Evolutionary conservation across 2,113 vertebrate genomes (phyloP).

Genomic region (Scalopus aquaticus): DNA sequence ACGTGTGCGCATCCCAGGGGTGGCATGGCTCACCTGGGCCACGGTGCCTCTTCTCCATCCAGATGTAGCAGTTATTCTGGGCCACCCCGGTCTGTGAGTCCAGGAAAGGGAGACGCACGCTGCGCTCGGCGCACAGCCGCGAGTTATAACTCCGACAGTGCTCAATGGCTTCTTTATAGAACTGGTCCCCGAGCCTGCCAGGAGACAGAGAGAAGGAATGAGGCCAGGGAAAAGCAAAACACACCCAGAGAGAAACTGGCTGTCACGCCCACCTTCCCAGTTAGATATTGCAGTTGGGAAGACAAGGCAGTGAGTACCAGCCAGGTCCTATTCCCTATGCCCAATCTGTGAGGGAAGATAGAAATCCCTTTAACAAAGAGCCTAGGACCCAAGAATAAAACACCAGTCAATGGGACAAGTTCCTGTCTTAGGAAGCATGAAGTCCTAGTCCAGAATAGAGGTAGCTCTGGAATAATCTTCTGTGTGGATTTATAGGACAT

Average conservation of each 20-base stretch:
- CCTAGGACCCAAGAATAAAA: background rate
- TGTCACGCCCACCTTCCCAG: background rate
- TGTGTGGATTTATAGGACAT: background rate
- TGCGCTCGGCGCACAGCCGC: conserved; percentile 95
- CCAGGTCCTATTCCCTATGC: background rate
- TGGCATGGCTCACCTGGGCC: conserved; percentile 89
- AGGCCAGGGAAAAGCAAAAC: background rate
- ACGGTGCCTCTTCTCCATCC: conserved; percentile 98
- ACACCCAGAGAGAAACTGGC: background rate
- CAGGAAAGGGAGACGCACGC: conserved; percentile 96
- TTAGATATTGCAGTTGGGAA: background rate
- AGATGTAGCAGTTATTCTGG: conserved; percentile 99
- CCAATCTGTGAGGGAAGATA: background rate
- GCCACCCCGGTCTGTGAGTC: conserved; percentile 98
- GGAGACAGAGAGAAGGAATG: background rate
- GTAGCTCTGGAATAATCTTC: background rate
- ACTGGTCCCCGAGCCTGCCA: conserved; percentile 94
- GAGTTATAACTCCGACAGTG: conserved; percentile 99
- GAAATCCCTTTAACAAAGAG: background rate
- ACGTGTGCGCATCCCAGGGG: rapidly evolving
- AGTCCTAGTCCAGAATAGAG: background rate
- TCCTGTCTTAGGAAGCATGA: background rate
- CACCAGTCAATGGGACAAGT: background rate
- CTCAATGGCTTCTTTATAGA: conserved; percentile 98
- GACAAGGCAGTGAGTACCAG: background rate